phyloP scores from a whole-genome alignment of 1,140 invertebrate genomes.

The Varroa destructor region DNA sequence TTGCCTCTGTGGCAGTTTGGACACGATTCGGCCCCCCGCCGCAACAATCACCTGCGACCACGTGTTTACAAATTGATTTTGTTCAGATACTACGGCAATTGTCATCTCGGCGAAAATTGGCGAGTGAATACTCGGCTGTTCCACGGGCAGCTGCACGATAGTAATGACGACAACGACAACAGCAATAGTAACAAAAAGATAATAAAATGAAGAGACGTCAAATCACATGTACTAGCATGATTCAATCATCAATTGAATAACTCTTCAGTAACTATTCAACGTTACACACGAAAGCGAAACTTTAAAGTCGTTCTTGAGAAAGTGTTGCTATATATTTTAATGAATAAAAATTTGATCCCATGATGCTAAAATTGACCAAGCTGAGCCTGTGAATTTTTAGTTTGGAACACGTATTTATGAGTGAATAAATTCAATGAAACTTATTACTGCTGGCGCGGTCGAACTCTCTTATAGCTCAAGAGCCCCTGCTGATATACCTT shows the following conservation, averaged over 20 bases:
- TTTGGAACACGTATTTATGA: neutral
- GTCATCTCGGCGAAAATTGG: conserved; percentile 19
- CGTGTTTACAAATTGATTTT: conserved; percentile 20
- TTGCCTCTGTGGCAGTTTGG: conserved; percentile 17
- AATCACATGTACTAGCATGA: too few species aligned
- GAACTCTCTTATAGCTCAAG: neutral
- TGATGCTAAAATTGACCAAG: too few species aligned
- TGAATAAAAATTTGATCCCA: too few species aligned
- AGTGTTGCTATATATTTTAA: too few species aligned
- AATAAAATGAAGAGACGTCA: too few species aligned
- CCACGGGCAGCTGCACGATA: neutral
- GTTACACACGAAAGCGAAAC: too few species aligned
- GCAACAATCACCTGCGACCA: conserved; percentile 25
- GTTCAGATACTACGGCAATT: conserved; percentile 4
- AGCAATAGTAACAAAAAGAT: neutral
- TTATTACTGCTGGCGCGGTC: neutral
- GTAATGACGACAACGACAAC: neutral
- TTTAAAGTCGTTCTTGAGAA: too few species aligned
- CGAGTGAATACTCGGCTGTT: neutral
- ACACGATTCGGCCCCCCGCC: conserved; percentile 9
- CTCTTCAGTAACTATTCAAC: too few species aligned
- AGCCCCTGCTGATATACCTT: neutral
- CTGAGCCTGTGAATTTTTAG: too few species aligned
- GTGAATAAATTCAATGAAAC: neutral
- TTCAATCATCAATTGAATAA: too few species aligned